Percentiles rank a stretch among this genome's conserved stretches.
Evolutionary conservation across 2,113 vertebrate species (phyloP).

Genomic region (Pungitius pungitius): DNA sequence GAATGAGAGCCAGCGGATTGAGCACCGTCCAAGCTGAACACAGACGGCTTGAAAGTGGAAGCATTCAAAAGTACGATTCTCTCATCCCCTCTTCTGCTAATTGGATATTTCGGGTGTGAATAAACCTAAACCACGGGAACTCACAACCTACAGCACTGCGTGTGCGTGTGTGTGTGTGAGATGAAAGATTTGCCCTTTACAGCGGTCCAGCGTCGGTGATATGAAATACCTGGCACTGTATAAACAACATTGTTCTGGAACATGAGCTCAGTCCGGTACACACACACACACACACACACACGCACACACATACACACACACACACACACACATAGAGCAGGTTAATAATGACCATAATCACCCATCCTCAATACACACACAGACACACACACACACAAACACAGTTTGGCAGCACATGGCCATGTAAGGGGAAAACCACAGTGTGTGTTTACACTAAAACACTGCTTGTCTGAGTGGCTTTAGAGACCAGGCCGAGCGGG

Average conservation of each 20-base stretch:
- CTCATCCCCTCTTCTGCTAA: slow-evolving; percentile 10
- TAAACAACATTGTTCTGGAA: slow-evolving; percentile 57
- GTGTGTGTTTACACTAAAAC: slow-evolving; percentile 81
- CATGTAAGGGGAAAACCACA: slow-evolving; percentile 83
- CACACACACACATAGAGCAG: slow-evolving; percentile 34
- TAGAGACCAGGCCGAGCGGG: slow-evolving; percentile 70
- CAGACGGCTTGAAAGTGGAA: background rate
- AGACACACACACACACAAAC: slow-evolving; percentile 61
- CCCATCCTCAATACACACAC: slow-evolving; percentile 67
- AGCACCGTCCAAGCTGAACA: slow-evolving; percentile 11
- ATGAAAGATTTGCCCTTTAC: slow-evolving; percentile 16
- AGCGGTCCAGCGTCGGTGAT: slow-evolving; percentile 29
- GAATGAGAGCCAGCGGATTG: slow-evolving; percentile 16
- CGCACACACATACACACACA: slow-evolving; percentile 16
- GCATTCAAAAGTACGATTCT: background rate
- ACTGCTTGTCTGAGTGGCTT: slow-evolving; percentile 74
- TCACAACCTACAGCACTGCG: background rate
- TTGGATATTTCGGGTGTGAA: slow-evolving; percentile 39
- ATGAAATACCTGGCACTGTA: slow-evolving; percentile 58
- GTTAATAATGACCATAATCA: slow-evolving; percentile 78
- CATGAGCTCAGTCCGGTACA: slow-evolving; percentile 32
- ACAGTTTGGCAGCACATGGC: slow-evolving; percentile 72
- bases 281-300: slow-evolving; percentile 16
- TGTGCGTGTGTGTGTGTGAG: background rate
- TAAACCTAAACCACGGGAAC: slow-evolving; percentile 8